phyloP scores from a whole-genome alignment of 2,888 invertebrate species.

The Rhyacophila evoluta region DNA sequence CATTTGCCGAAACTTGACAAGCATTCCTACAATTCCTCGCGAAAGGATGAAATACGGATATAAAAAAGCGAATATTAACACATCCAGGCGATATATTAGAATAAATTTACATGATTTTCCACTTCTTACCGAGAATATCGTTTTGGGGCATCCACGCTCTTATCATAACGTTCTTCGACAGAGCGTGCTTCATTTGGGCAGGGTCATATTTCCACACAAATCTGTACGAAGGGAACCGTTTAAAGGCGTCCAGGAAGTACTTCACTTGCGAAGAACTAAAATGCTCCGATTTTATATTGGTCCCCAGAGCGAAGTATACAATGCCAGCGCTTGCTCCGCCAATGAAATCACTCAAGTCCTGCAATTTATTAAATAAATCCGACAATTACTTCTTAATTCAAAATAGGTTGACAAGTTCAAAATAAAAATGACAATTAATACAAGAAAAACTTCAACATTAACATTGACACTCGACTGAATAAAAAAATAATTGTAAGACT shows the following conservation, averaged over 20 bases:
- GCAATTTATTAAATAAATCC: too few species aligned
- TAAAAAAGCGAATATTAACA: conserved; percentile 23
- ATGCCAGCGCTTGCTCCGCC: conserved; percentile 34
- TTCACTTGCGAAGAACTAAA: conserved; percentile 45
- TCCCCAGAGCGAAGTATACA: conserved; percentile 52
- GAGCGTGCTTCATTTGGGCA: conserved; percentile 33
- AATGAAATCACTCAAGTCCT: conserved; percentile 49
- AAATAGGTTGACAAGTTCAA: too few species aligned
- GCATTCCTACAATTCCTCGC: not conserved
- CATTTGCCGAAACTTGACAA: conserved; percentile 22
- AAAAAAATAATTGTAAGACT: too few species aligned
- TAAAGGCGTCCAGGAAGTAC: conserved; percentile 49
- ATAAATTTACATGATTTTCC: conserved; percentile 46
- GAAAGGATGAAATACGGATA: conserved; percentile 22
- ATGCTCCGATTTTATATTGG: conserved; percentile 51
- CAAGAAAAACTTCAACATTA: too few species aligned
- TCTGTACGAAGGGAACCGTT: conserved; percentile 44
- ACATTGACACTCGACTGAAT: too few species aligned
- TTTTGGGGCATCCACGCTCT: conserved; percentile 67
- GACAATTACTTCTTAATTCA: too few species aligned
- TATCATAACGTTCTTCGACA: conserved; percentile 62
- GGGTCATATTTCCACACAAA: conserved; percentile 53
- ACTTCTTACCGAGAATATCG: conserved; percentile 60
- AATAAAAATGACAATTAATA: too few species aligned
- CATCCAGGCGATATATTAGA: conserved; percentile 36